Conservation (phyloP, 2,888 invertebrate species). For the Xestia sexstrigata region DNA sequence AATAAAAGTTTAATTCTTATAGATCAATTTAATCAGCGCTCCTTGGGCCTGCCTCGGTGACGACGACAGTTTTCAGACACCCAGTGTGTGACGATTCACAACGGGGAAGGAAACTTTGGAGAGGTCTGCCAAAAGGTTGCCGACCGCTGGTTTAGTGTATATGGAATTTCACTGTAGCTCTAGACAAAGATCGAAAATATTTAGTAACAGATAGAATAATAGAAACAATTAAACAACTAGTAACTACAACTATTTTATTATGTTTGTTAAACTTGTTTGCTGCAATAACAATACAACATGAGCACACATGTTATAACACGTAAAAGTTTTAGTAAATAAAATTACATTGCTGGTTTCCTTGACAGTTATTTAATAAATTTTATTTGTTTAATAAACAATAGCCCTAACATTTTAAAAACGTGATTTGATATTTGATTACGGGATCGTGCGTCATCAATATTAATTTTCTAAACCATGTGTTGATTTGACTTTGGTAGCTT, state of each 20-base stretch:
- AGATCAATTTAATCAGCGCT: too few species aligned
- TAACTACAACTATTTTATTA: not conserved
- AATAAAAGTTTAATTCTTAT: too few species aligned
- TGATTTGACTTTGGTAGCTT: not conserved
- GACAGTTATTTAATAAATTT: not conserved
- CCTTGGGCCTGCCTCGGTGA: too few species aligned
- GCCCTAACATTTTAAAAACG: not conserved
- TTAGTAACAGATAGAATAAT: not conserved
- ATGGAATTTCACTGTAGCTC: not conserved
- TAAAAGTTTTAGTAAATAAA: not conserved
- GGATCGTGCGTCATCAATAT: not conserved
- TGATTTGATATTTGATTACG: not conserved
- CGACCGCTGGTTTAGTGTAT: too few species aligned
- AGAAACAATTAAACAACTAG: not conserved
- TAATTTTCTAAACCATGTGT: not conserved
- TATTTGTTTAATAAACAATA: constrained; percentile 3
- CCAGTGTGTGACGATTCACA: too few species aligned
- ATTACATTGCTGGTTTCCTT: constrained; percentile 13
- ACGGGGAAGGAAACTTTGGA: too few species aligned
- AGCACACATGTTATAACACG: not conserved
- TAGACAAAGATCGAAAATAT: not conserved
- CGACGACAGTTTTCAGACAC: too few species aligned
- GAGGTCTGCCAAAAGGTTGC: too few species aligned
- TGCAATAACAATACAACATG: not conserved
- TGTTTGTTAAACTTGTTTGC: constrained; percentile 1